Evolutionary conservation across 2,888 invertebrate genomes (phyloP), one percentile per base, ranked within the genome.

Genomic region (Crossocerus cetratus): DNA sequence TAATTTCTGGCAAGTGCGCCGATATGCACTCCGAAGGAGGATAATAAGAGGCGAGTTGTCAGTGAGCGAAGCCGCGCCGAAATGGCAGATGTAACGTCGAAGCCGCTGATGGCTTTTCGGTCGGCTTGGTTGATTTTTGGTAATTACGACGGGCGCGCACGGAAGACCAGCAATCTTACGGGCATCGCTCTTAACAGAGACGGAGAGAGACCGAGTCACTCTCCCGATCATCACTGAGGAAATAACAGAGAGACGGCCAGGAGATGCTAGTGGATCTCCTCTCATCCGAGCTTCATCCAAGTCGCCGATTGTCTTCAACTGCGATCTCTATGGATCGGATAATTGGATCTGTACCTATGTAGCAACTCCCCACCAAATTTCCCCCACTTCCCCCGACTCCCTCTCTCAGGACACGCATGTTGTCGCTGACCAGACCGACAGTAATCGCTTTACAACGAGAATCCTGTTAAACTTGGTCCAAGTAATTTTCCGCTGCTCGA

Each of bases 41-140:
- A 32, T 32, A 32, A 32, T n/a, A n/a, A 32, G 3, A 32, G 32
- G 8, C 8, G 32, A 32, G 32, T 32, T 32, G 49, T 83, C 84
- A 84, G 78, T 84, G 84, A 77, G 77, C 80, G n/a, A n/a, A n/a
- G n/a, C 77, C 76, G 63, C 78, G 76, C 81, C 81, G 76, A 83
- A 86, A 85, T 86, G 85, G 79, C 83, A 84, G 84, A 84, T 85
- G 84, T 79, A 69, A 72, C 76, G 77, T 72, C 78, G 76, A 77
- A 72, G 80, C 72, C 75, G 55, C 74, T 84, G 85, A 86, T 85
- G 83, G 83, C 80, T 81, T 84, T 80, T 81, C 76, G 77, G 70
- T 84, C 77, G 62, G 82, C 80, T 85, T 85, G 83, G 81, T 86
- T 73, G 79, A 86, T 86, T 86, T 85, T 86, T 74, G 84, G 86